Conservation (phyloP, 1,140 invertebrate genomes). For the Drosophila seguyi region DNA sequence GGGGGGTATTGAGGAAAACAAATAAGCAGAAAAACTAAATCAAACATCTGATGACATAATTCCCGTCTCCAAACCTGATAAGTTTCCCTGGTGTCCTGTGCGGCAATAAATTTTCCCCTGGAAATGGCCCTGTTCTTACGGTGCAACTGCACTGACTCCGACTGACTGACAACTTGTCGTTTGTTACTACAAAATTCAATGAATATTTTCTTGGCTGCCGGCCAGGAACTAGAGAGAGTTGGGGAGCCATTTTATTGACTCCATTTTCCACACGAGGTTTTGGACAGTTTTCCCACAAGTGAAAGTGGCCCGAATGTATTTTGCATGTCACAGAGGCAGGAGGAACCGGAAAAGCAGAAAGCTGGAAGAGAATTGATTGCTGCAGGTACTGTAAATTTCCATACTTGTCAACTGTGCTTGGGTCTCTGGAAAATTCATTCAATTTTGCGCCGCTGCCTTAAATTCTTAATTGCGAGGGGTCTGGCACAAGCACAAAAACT, state of each 20-base stretch:
- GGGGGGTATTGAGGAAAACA: neutral
- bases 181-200: conserved; percentile 80
- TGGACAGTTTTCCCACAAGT: conserved; percentile 27
- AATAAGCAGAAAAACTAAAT: conserved; percentile 13
- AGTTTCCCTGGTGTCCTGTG: conserved; percentile 27
- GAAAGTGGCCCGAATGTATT: conserved; percentile 62
- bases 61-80: conserved; percentile 25
- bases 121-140: conserved; percentile 34
- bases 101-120: conserved; percentile 58
- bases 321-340: conserved; percentile 30
- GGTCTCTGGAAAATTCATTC: conserved; percentile 39
- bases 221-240: conserved; percentile 3
- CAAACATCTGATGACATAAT: conserved; percentile 54
- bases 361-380: conserved; percentile 19
- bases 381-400: conserved; percentile 55
- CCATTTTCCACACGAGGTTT: conserved; percentile 59
- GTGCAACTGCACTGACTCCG: conserved; percentile 22
- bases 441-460: conserved; percentile 46
- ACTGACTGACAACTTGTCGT: conserved; percentile 68
- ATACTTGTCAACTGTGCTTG: conserved; percentile 54
- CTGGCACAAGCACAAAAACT: conserved; percentile 27
- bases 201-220: conserved; percentile 65
- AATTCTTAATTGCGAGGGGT: conserved; percentile 65
- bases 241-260: conserved; percentile 61
- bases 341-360: neutral